Base-by-base conservation (phyloP, 1,140 invertebrate species). In the Cecropterus lyciades region DNA sequence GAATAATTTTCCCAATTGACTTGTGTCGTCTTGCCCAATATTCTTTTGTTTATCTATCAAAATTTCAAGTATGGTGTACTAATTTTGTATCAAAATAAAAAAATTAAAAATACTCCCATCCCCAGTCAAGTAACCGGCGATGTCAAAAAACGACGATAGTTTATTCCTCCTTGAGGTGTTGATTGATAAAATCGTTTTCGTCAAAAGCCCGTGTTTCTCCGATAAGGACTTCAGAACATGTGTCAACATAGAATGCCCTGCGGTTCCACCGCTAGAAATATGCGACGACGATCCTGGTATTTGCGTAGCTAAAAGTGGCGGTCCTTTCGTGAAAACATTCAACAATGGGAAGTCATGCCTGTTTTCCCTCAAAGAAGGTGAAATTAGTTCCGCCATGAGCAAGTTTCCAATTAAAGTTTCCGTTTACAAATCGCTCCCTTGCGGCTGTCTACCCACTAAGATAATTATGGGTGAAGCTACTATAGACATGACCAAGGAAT, bases 141-240 rank as follows among this genome's bases (percentile, higher is more conserved):
- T 92, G 79, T 77, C 91, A 70, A 91, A 93, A 53, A 80, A 91
- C 13, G 89, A 92, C 33, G 93, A 94, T 70, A 89, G 93, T 48
- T 84, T 94, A 11, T 94, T 94, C 76, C 86, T 94, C 17, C 71
- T 94, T 14, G 93, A 94, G 75, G 93, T 93, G 55, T 79, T 94
- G 0, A 87, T 94, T 7, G 93, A 94, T 75, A 93, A 91, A 72
- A 86, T 94, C 20, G 77, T 89, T 42, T 85, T 94, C 65, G 51
- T 74, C 10, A 89, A 89, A 75, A 85, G 77, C 55, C 87, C 87
- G 6, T 89, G 86, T 66, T 87, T 91, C 63, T 80, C 84, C 15
- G 89, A 90, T 62, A 87, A 85, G 65, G 85, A 87, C 71, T 93
- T 92, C 16, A 92, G 89, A 69, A 93, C 93, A 17, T 93, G 93